phyloP scores from a whole-genome alignment of 2,797 vertebrate genomes.

The Vultur gryphus region DNA sequence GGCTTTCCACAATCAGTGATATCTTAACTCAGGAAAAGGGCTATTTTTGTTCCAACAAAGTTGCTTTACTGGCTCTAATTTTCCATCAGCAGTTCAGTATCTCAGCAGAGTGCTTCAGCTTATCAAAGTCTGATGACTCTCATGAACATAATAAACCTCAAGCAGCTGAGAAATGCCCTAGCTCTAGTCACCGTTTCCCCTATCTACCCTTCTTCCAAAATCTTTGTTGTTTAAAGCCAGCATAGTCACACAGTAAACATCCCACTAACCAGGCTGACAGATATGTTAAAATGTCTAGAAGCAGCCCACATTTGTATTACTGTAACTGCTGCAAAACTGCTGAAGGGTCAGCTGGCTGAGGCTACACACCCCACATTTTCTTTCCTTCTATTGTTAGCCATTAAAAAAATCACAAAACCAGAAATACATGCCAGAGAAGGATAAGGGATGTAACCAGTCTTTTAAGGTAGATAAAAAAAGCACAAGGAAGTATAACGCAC shows the following conservation, averaged over 20 bases:
- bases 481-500: conserved; percentile 23
- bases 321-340: neutral
- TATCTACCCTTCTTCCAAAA: neutral
- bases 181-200: neutral
- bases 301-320: neutral
- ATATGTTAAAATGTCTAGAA: neutral
- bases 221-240: neutral
- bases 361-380: neutral
- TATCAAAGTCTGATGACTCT: neutral
- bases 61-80: neutral
- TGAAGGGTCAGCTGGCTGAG: neutral
- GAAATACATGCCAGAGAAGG: conserved; percentile 19
- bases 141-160: neutral
- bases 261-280: neutral
- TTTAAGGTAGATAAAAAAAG: conserved; percentile 40
- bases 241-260: neutral
- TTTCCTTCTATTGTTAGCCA: conserved; percentile 56
- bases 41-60: neutral
- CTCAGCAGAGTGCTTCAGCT: neutral
- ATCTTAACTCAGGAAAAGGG: neutral
- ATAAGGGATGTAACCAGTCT: conserved; percentile 14
- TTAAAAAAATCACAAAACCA: conserved; percentile 9
- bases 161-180: neutral
- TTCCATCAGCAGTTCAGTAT: neutral
- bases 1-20: neutral